phyloP scores from a whole-genome alignment of 2,113 vertebrate genomes.

The Passer montanus region DNA sequence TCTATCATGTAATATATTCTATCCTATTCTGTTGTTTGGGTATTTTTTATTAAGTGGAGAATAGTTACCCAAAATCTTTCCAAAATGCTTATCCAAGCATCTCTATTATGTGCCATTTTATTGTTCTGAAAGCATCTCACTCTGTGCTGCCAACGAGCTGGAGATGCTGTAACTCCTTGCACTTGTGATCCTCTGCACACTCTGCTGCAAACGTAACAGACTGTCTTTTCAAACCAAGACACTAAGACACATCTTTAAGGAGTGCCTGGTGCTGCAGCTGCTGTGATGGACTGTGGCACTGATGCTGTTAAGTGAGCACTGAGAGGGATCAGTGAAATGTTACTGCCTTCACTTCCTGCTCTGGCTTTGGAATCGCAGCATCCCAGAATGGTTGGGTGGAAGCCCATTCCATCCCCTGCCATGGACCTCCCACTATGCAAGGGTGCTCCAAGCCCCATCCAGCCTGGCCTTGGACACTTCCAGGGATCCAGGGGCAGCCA shows the following conservation, averaged over 20 bases:
- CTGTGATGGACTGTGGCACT: neutral
- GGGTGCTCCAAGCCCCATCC: rapidly evolving
- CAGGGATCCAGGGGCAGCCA: neutral
- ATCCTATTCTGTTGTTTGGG: neutral
- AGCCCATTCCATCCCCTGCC: neutral
- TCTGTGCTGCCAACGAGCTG: neutral
- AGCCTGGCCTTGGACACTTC: rapidly evolving
- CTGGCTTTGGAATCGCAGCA: neutral
- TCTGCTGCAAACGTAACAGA: neutral
- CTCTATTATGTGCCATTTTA: neutral
- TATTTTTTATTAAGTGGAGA: neutral
- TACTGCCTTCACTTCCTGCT: neutral
- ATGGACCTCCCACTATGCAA: rapidly evolving
- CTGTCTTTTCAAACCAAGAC: neutral
- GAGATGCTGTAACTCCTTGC: neutral
- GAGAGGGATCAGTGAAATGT: neutral
- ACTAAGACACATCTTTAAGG: neutral
- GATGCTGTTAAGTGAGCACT: neutral
- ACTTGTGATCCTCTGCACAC: neutral
- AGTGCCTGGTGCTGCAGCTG: neutral
- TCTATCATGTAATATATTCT: neutral
- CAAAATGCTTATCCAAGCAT: neutral
- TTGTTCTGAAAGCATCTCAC: neutral
- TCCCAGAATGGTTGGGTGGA: neutral
- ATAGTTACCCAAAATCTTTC: neutral